Evolutionary conservation across 2,113 vertebrate species (phyloP).

Genomic region (Xyrauchen texanus): DNA sequence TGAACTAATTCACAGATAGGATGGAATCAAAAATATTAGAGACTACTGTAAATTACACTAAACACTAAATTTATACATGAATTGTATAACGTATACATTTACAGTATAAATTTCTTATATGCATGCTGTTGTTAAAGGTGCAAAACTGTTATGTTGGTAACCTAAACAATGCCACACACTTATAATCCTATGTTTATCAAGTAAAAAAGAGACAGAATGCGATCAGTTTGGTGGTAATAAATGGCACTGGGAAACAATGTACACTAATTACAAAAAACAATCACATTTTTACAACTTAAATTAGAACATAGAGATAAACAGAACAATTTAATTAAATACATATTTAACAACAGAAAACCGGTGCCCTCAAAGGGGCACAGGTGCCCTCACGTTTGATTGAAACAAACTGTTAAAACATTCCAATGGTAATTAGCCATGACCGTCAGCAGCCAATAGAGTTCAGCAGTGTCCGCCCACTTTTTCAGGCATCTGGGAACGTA

Average conservation of each 20-base stretch:
- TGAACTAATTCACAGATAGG: constrained; percentile 7
- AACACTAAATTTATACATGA: too few relatives aligned
- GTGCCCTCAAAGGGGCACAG: not conserved
- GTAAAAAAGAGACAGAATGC: not conserved
- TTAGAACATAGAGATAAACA: constrained; percentile 14
- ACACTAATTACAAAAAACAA: constrained; percentile 27
- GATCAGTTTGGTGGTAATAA: constrained; percentile 18
- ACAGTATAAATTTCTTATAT: too few relatives aligned
- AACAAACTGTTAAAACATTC: too few relatives aligned
- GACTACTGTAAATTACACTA: not conserved
- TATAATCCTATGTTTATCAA: not conserved
- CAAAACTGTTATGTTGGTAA: not conserved
- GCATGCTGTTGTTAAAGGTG: not conserved
- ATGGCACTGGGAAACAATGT: constrained; percentile 21
- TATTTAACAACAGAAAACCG: constrained; percentile 17
- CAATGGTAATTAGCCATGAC: too few relatives aligned
- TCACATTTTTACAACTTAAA: not conserved
- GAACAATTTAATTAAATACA: constrained; percentile 17
- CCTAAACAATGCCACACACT: not conserved
- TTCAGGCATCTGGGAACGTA: too few relatives aligned
- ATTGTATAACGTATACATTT: too few relatives aligned
- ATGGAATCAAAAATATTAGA: constrained; percentile 14
- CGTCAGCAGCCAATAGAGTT: too few relatives aligned
- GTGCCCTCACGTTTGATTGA: not conserved
- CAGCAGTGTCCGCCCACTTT: too few relatives aligned